A percentile compares a stretch with the other conserved stretches of the same genome.
Conservation (phyloP, 2,888 invertebrate genomes). For the Marronus borbonicus region DNA sequence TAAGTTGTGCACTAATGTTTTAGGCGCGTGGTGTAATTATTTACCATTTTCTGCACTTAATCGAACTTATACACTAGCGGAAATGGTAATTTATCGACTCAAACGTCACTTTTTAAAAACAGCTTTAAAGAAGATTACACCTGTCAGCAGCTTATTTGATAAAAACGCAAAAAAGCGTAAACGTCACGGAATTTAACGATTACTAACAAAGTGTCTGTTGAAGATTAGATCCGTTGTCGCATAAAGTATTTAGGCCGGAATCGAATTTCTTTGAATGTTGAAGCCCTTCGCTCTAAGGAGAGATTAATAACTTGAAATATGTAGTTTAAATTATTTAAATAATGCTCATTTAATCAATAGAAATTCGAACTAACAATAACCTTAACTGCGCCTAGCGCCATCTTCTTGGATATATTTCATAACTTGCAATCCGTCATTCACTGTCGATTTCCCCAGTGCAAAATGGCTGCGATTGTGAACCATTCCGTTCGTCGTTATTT, state of each 20-base stretch:
- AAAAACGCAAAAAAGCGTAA: conserved; percentile 5
- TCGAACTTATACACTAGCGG: no score
- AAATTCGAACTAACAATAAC: not conserved
- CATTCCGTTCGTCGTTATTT: conserved; percentile 71
- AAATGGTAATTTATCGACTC: no score
- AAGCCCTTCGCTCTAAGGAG: no score
- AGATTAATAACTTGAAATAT: not conserved
- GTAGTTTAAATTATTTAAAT: not conserved
- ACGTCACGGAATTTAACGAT: not conserved
- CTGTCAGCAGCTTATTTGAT: not conserved
- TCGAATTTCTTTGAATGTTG: no score
- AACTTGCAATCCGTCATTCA: conserved; percentile 10
- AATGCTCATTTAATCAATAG: not conserved
- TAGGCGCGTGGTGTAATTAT: not conserved
- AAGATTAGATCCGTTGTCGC: no score
- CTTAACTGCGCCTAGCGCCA: not conserved
- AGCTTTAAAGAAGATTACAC: no score
- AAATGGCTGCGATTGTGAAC: conserved; percentile 71
- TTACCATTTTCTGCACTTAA: not conserved
- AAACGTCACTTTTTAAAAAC: no score
- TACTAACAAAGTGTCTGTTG: not conserved
- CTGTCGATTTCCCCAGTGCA: not conserved
- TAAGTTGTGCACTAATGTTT: not conserved
- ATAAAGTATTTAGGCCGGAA: no score
- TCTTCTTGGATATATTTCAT: not conserved